A percentile compares a stretch with the other conserved stretches of the same genome.
These are phyloP conservation scores for Heliconius ismenius DNA, from an alignment of 2,888 invertebrate species.

Conservation along the genomic window DNA sequence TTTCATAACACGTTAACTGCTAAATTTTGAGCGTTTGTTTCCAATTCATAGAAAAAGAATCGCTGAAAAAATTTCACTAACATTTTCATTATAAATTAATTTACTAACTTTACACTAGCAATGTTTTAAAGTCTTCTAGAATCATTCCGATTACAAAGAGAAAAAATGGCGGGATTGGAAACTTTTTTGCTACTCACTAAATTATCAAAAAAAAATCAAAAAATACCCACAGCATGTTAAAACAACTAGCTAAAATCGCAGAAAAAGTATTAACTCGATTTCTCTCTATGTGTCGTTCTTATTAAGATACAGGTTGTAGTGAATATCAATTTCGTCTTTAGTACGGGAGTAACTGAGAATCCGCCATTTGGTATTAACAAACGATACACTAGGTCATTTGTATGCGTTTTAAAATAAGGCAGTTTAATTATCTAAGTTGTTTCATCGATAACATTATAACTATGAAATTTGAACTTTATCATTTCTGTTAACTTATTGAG, in stretches of 20 bases:
- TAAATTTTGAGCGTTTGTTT: constrained; percentile 56
- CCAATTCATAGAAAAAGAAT: constrained; percentile 42
- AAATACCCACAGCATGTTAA: constrained; percentile 20
- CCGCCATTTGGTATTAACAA: constrained; percentile 6
- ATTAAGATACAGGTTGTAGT: background rate
- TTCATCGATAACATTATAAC: constrained; percentile 42
- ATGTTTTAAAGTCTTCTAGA: constrained; percentile 39
- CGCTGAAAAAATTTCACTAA: constrained; percentile 30
- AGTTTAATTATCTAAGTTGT: constrained; percentile 29
- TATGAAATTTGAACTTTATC: constrained; percentile 53
- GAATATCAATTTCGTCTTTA: background rate
- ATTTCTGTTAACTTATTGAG: constrained; percentile 62
- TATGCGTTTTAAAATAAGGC: constrained; percentile 34
- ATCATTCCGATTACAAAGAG: constrained; percentile 16
- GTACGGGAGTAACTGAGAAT: constrained; percentile 4
- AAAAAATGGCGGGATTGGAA: constrained; percentile 6
- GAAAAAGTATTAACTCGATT: background rate
- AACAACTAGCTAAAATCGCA: constrained; percentile 18
- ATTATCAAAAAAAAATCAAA: background rate
- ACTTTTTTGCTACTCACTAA: background rate
- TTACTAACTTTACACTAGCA: constrained; percentile 43
- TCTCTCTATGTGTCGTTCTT: background rate
- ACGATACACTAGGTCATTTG: constrained; percentile 13
- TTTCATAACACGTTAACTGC: constrained; percentile 24
- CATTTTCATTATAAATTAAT: constrained; percentile 31